Base-by-base conservation (phyloP, 2,797 vertebrate species). In the Apogon talboti region DNA sequence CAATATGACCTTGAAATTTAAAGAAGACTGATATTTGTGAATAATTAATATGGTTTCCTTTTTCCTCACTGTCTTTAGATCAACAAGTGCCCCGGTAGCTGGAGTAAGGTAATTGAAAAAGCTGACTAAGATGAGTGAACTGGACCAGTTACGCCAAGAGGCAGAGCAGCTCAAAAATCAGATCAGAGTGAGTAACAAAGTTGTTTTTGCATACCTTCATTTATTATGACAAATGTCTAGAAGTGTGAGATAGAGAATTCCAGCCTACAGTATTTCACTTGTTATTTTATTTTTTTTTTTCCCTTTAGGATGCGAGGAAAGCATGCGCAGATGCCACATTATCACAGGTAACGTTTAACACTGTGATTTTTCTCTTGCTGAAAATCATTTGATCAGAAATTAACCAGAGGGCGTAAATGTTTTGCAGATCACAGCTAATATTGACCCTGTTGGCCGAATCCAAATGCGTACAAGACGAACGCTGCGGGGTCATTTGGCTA, bases 381-480 rank as follows among this genome's bases (percentile, higher is more conserved):
- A 57, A 64, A 60, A 64, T 6, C 8, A 49, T 40, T 19, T 52
- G 2, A 16, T 52, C 16, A 56, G 9, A 76, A 61, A 52, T 57
- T 54, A 73, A 81, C 37, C 10, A 35, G 2, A 28, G 11, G 10
- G 35, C 19, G 19, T 44, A 0, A 35, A 15, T 71, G 21, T 70
- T 68, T 74, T 83, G 18, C 74, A 99, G 98, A 99, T 99, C 91
- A 98, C 98, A 90, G 96, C 97, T 92, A 99, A 96, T 66, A 96
- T 99, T 11, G 98, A 99, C 90, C 97, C 98, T 0, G 96, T 99
- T 87, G 98, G 98, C 60, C 95, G 98, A 91, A 99, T 99, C 89
- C 98, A 99, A 79, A 99, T 99, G 98, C 97, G 98, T 84, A 99
- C 98, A 89, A 96, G 98, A 92, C 94, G 98, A 92, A 99, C 98